These are phyloP conservation scores for Piprites chloris DNA, from an alignment of 2,113 vertebrate species.

Conservation along the genomic window DNA sequence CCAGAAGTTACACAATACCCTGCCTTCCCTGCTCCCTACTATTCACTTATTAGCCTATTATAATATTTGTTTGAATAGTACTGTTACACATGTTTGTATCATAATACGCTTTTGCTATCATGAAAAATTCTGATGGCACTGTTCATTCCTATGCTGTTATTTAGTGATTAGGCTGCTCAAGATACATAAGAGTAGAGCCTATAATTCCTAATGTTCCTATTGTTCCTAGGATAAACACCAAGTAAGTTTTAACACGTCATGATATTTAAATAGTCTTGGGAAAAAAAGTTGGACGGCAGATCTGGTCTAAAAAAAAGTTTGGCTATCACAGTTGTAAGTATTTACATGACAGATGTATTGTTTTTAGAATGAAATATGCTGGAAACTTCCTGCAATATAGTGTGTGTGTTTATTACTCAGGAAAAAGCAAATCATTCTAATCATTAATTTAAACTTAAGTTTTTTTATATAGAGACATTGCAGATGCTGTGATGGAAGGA, in stretches of 20 bases:
- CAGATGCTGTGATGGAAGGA: neutral
- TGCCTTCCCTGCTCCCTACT: neutral
- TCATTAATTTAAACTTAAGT: neutral
- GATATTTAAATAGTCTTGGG: neutral
- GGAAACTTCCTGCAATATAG: neutral
- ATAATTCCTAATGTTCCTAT: neutral
- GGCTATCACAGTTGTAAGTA: neutral
- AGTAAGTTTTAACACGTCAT: neutral
- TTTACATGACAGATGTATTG: neutral
- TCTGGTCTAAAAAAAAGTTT: neutral
- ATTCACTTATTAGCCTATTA: neutral
- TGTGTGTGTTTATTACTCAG: neutral
- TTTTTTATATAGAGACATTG: neutral
- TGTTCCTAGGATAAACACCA: neutral
- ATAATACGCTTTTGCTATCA: neutral
- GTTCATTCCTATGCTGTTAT: neutral
- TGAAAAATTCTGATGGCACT: neutral
- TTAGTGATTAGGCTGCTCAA: neutral
- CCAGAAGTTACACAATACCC: neutral
- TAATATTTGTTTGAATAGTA: neutral
- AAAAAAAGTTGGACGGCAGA: neutral
- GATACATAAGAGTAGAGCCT: neutral
- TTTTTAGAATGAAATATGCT: neutral
- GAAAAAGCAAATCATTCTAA: neutral
- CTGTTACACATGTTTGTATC: neutral